phyloP scores from a whole-genome alignment of 2,888 invertebrate genomes.

The Xestia rhomboidea region DNA sequence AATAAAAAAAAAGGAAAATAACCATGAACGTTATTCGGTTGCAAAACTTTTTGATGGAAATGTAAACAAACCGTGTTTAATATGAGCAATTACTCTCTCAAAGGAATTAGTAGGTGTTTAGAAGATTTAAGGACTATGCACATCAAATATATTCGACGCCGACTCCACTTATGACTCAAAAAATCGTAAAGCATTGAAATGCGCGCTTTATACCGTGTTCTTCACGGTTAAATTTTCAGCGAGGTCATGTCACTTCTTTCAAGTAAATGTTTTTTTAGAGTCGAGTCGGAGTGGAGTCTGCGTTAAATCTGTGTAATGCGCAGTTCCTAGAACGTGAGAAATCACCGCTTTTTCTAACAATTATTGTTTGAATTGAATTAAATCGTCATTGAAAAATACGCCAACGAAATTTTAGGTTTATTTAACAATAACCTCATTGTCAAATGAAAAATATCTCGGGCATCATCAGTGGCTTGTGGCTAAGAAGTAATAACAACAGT shows the following conservation, averaged over 20 bases:
- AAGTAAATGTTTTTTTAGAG: neutral
- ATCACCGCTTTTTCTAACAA: neutral
- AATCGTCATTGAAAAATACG: neutral
- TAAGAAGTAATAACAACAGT: neutral
- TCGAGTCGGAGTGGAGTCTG: neutral
- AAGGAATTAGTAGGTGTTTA: neutral
- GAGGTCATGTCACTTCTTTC: neutral
- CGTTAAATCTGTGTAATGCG: too few species aligned
- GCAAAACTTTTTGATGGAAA: conserved; percentile 1
- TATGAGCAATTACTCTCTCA: neutral
- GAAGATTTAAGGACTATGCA: neutral
- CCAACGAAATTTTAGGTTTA: neutral
- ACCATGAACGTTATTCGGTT: neutral
- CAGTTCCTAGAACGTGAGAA: neutral
- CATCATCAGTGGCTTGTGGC: neutral
- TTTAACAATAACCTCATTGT: neutral
- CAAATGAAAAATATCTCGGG: neutral
- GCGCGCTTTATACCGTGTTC: neutral
- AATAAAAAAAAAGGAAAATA: neutral
- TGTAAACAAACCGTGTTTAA: neutral
- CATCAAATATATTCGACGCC: neutral
- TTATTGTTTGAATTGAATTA: neutral
- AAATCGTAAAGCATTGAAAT: too few species aligned
- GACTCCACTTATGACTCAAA: neutral
- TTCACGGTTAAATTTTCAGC: neutral